These are phyloP conservation scores for Cossypha dichroa DNA, from an alignment of 2,797 vertebrate genomes.

Conservation along the genomic window DNA sequence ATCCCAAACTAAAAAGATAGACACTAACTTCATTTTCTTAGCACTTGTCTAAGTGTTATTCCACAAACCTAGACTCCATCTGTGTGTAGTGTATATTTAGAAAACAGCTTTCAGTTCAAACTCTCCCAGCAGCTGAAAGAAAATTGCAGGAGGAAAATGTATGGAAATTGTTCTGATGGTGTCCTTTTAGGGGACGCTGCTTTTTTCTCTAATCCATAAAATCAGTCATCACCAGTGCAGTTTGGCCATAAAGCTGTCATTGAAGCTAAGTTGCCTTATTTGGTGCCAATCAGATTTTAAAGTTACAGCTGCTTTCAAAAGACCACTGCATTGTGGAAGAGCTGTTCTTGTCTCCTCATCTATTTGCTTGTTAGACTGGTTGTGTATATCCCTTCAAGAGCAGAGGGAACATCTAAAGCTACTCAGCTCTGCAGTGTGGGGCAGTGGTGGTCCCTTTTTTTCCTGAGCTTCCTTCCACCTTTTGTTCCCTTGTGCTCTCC, in stretches of 20 bases:
- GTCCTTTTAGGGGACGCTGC: neutral
- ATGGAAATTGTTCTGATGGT: neutral
- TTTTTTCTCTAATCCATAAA: neutral
- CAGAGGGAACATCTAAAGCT: neutral
- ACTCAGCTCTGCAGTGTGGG: neutral
- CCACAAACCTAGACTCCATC: conserved; percentile 59
- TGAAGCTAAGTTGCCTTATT: neutral
- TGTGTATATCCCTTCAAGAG: neutral
- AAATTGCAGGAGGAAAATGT: neutral
- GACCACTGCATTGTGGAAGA: neutral
- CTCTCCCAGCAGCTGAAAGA: neutral
- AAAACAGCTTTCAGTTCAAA: conserved; percentile 45
- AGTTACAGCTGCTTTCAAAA: neutral
- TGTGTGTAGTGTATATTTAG: conserved; percentile 34
- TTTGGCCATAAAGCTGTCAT: neutral
- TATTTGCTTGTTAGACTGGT: neutral
- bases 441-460: neutral
- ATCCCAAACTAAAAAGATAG: neutral
- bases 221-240: neutral
- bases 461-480: neutral
- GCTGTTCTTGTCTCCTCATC: neutral
- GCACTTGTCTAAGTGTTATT: conserved; percentile 57
- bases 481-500: neutral
- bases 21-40: conserved; percentile 22
- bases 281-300: neutral